Conservation (phyloP, 2,797 vertebrate genomes). For the Falco berigora region DNA sequence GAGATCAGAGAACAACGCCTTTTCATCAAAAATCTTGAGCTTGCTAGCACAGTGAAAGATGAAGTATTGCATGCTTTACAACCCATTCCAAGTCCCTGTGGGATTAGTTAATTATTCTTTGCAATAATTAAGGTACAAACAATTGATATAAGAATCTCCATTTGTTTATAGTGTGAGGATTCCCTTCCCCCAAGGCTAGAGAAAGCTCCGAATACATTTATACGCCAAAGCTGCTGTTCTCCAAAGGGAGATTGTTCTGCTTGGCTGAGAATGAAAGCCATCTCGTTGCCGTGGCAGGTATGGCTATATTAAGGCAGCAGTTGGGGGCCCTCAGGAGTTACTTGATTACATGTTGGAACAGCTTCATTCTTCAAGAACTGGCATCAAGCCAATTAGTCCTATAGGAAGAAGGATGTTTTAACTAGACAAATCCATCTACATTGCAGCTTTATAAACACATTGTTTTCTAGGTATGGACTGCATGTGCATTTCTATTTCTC, state of each 20-base stretch:
- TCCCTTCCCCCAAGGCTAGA: slow-evolving; percentile 38
- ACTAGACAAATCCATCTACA: slow-evolving; percentile 30
- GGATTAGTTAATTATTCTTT: slow-evolving; percentile 51
- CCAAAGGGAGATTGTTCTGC: slow-evolving; percentile 60
- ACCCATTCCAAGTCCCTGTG: not conserved
- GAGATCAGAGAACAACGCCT: not conserved
- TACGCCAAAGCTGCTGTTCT: slow-evolving; percentile 40
- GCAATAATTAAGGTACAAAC: slow-evolving; percentile 60
- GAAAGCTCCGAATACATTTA: not conserved
- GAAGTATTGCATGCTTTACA: not conserved
- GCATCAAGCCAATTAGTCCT: slow-evolving; percentile 57
- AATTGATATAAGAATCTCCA: slow-evolving; percentile 24
- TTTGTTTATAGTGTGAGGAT: slow-evolving; percentile 12
- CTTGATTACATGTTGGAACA: slow-evolving; percentile 63
- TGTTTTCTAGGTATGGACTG: not conserved
- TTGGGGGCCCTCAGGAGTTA: slow-evolving; percentile 50
- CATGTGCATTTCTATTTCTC: not conserved
- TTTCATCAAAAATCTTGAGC: slow-evolving; percentile 1
- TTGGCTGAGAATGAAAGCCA: slow-evolving; percentile 55
- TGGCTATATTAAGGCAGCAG: slow-evolving; percentile 41
- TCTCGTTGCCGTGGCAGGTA: slow-evolving; percentile 31
- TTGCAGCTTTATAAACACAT: slow-evolving; percentile 1
- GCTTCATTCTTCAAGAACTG: slow-evolving; percentile 55
- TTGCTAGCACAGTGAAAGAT: not conserved
- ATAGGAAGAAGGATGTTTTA: slow-evolving; percentile 52